Evolutionary conservation across 2,113 vertebrate genomes (phyloP), one percentile per base, ranked within the genome.

Genomic region (Prolemur simus): DNA sequence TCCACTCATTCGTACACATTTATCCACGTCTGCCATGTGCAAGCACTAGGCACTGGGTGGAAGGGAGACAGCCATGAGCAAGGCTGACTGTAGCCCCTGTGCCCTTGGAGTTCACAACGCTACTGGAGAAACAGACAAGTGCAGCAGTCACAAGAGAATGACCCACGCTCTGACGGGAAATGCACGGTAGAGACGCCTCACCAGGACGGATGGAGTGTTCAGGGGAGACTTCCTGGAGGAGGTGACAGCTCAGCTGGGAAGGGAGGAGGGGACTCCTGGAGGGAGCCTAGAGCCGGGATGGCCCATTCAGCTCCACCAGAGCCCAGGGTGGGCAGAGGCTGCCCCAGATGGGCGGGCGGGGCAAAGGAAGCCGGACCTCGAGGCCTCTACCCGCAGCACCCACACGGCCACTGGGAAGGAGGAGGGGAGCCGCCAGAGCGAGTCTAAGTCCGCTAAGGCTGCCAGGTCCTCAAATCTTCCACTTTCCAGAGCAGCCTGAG

Each of bases 271-370:
- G 25, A 15, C 14, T 60, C 76, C 52, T 5, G 56, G 77, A 23
- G 29, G n/a, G 42, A 39, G 29, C 20, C 52, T 21, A 3, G 58
- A 29, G 9, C 17, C n/a, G 32, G 49, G 54, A 32, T 64, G 29
- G 56, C 32, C 20, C 9, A 0, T 37, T 85, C 63, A 52, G 58
- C 60, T 45, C 12, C 29, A 5, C 13, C 8, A 8, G 63, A 73
- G n/a, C 37, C 56, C 74, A 52, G 77, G 18, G 29, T 0, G 0
- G 68, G 66, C 54, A 1, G n/a, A 34, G 6, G 39, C n/a, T 21
- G 20, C 0, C 37, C 21, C 21, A 49, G 49, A 42, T 1, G 0
- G 14, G 2, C 11, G 0, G 15, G 6, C 1, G 1, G 27, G 7
- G 21, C 3, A 0, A 1, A 18, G 54, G 12, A 13, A n/a, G 14